Conservation (phyloP, 2,797 vertebrate genomes). For the Ataeniobius toweri region DNA sequence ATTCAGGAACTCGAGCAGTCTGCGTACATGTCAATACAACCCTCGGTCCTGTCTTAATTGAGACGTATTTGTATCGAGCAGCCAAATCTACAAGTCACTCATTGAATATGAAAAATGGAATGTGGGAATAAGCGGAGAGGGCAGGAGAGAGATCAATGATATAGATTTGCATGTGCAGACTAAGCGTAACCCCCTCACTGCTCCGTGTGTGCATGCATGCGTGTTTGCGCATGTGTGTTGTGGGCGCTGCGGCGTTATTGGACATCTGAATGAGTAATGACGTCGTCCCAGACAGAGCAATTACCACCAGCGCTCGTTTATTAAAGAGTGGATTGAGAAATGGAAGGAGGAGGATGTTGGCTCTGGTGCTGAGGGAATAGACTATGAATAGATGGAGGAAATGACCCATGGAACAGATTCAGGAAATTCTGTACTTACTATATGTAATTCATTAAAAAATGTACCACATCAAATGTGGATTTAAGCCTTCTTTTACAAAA, state of each 20-base stretch:
- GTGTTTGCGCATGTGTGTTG: conserved; percentile 25
- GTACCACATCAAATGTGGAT: conserved; percentile 7
- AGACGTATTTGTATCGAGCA: conserved; percentile 79
- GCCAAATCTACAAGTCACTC: conserved; percentile 81
- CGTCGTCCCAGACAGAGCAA: conserved; percentile 78
- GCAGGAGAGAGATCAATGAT: conserved; percentile 78
- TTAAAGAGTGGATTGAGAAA: conserved; percentile 74
- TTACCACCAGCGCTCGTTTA: conserved; percentile 81
- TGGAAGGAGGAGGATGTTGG: conserved; percentile 58
- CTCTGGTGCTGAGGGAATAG: conserved; percentile 51
- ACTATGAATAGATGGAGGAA: conserved; percentile 54
- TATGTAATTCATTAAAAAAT: conserved; percentile 37
- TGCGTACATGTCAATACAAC: conserved; percentile 48
- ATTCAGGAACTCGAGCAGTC: conserved; percentile 16
- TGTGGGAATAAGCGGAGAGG: conserved; percentile 55
- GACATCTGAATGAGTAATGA: conserved; percentile 84
- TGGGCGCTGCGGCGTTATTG: conserved; percentile 72
- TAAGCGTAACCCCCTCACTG: conserved; percentile 30
- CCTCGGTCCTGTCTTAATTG: conserved; percentile 70
- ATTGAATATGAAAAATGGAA: conserved; percentile 84
- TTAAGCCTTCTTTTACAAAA: conserved; percentile 5
- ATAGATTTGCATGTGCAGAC: conserved; percentile 79
- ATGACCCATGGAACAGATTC: conserved; percentile 45
- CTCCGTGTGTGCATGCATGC: conserved; percentile 42
- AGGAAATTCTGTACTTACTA: conserved; percentile 59